Conservation (phyloP, 2,113 vertebrate genomes). For the Eurypyga helias region DNA sequence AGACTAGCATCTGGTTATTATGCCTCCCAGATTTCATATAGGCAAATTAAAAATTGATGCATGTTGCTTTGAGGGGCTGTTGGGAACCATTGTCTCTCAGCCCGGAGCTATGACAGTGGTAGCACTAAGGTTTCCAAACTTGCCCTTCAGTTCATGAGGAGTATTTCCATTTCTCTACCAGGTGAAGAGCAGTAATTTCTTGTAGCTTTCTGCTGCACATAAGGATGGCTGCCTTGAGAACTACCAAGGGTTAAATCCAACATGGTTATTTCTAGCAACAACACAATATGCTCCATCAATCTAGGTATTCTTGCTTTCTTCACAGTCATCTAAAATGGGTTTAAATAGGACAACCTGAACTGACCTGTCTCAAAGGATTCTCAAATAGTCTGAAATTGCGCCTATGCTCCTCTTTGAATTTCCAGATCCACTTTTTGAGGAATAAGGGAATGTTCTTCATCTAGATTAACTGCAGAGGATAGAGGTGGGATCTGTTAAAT, state of each 20-base stretch:
- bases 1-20: too few relatives aligned
- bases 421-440: background rate
- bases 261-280: background rate
- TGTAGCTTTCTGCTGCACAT: background rate
- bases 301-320: background rate
- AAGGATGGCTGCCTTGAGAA: background rate
- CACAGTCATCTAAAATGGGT: background rate
- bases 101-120: background rate
- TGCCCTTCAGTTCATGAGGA: background rate
- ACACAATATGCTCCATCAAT: background rate
- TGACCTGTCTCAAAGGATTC: background rate
- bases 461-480: background rate
- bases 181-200: background rate
- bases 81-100: background rate
- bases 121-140: background rate
- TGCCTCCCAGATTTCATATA: background rate
- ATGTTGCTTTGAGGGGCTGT: background rate
- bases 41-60: background rate
- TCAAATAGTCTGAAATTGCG: background rate
- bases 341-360: background rate
- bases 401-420: background rate
- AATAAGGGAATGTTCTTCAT: background rate
- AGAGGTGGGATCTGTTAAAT: background rate
- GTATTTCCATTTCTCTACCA: background rate
- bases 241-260: background rate